Conservation (phyloP, 2,888 invertebrate species). For the Rhabditoides inermis region DNA sequence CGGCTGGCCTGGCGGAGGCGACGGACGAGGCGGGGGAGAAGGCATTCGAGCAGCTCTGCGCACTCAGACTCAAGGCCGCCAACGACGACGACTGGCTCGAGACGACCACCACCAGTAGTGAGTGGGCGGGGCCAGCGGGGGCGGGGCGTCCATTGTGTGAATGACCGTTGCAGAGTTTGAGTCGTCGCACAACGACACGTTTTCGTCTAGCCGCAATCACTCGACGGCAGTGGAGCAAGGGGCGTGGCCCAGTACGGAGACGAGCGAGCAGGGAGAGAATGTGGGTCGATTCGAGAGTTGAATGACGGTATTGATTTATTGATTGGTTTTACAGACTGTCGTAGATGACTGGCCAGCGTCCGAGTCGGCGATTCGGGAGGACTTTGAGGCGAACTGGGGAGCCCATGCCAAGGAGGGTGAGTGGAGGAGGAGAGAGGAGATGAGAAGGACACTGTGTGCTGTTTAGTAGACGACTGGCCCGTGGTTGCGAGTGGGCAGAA, state of each 20-base stretch:
- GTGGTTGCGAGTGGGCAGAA: neutral
- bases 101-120: neutral
- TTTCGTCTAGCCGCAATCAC: no score
- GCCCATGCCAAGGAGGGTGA: constrained; percentile 1
- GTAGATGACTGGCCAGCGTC: constrained; percentile 7
- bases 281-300: constrained; percentile 1
- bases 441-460: neutral
- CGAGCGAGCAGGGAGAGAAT: neutral
- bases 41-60: neutral
- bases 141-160: no score
- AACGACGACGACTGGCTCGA: neutral
- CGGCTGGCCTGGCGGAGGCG: neutral
- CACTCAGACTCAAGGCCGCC: neutral
- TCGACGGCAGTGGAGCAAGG: no score
- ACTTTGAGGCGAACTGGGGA: neutral
- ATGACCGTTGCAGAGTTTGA: no score
- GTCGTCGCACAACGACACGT: no score
- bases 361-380: neutral
- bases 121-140: no score
- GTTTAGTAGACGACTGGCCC: neutral
- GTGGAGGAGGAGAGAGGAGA: neutral
- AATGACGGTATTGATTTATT: neutral
- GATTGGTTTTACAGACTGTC: neutral
- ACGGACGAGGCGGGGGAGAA: neutral
- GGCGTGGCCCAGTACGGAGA: no score